These are phyloP conservation scores for Hypomecis atomaria DNA, from an alignment of 2,888 invertebrate species.

Conservation along the genomic window DNA sequence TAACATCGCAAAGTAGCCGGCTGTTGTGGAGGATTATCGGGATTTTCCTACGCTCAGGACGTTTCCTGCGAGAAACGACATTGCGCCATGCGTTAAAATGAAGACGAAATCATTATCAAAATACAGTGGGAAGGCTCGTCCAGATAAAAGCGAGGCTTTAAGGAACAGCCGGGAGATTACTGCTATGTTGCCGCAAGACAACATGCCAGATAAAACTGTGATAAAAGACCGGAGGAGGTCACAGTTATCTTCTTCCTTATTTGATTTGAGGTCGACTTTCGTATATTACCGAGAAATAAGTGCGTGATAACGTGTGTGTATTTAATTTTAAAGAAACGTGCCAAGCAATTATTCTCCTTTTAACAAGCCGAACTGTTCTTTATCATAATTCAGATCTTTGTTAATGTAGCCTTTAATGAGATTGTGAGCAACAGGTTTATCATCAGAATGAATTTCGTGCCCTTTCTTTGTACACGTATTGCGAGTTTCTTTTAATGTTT, in stretches of 20 bases:
- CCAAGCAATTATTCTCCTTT: slow-evolving; percentile 8
- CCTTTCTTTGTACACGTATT: slow-evolving; percentile 12
- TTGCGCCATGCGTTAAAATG: slow-evolving; percentile 15
- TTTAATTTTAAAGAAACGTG: slow-evolving; percentile 19
- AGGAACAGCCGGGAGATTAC: slow-evolving; percentile 53
- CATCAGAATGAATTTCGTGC: slow-evolving; percentile 9
- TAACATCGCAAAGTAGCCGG: not conserved
- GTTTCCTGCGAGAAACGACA: slow-evolving; percentile 12
- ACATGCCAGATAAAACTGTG: slow-evolving; percentile 50
- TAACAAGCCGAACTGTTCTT: slow-evolving; percentile 21
- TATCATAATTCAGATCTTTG: slow-evolving; percentile 25
- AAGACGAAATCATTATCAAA: slow-evolving; percentile 46
- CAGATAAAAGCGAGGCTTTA: slow-evolving; percentile 54
- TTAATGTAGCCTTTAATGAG: slow-evolving; percentile 25
- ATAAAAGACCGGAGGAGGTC: slow-evolving; percentile 54
- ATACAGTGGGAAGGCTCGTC: slow-evolving; percentile 43
- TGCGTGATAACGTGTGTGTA: slow-evolving; percentile 38
- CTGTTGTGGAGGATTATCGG: slow-evolving; percentile 5
- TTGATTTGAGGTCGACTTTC: slow-evolving; percentile 52
- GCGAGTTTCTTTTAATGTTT: slow-evolving; percentile 5
- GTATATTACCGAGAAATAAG: slow-evolving; percentile 46
- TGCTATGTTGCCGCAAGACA: slow-evolving; percentile 48
- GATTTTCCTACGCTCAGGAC: not conserved
- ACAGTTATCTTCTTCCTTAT: slow-evolving; percentile 58
- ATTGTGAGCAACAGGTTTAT: slow-evolving; percentile 15